phyloP scores from a whole-genome alignment of 2,797 vertebrate species.

The Alectoris magna region DNA sequence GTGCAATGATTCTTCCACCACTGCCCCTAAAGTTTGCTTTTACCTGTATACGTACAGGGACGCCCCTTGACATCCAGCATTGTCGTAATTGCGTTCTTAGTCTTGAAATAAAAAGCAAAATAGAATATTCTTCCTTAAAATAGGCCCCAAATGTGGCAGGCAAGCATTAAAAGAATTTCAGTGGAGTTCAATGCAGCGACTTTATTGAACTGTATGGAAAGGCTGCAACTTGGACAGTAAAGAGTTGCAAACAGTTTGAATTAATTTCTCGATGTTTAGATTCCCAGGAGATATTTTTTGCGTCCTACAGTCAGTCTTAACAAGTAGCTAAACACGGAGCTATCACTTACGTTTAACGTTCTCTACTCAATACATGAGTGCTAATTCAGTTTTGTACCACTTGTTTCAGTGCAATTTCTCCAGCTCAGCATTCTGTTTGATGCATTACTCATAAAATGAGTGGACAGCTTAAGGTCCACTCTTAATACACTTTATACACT shows the following conservation, averaged over 20 bases:
- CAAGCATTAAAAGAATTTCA: not conserved
- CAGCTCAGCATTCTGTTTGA: not conserved
- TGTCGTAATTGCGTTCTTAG: not conserved
- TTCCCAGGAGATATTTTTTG: not conserved
- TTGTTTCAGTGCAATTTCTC: not conserved
- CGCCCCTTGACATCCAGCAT: fast-evolving
- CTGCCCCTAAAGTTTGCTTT: not conserved
- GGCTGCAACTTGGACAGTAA: not conserved
- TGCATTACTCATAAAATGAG: not conserved
- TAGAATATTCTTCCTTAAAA: not conserved
- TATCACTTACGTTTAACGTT: not conserved
- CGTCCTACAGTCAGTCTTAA: not conserved
- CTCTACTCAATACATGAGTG: not conserved
- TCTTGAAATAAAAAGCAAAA: not conserved
- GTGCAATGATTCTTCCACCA: not conserved
- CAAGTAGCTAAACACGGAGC: not conserved
- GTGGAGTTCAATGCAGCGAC: not conserved
- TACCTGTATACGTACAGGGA: not conserved
- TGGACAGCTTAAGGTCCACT: not conserved
- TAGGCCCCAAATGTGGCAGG: not conserved
- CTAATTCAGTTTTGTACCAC: not conserved
- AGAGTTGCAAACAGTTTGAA: not conserved
- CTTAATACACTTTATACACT: too few species aligned
- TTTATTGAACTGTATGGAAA: not conserved
- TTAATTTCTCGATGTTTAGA: not conserved